These are phyloP conservation scores for Bungarus multicinctus DNA, from an alignment of 2,113 vertebrate species.

Conservation along the genomic window DNA sequence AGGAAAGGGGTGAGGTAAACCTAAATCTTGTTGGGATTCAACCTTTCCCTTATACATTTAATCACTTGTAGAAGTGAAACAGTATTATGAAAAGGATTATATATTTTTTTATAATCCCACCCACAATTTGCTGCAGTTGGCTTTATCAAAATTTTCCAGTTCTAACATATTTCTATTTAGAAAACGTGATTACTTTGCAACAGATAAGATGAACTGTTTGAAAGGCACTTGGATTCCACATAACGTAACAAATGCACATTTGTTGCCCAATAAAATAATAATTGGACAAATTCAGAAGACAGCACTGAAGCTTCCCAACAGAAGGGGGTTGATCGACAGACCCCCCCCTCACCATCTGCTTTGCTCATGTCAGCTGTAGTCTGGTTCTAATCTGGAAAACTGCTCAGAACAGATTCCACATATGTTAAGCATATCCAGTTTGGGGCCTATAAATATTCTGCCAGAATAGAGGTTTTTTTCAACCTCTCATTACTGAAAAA, in stretches of 20 bases:
- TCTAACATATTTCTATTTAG: neutral
- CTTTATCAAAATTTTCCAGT: neutral
- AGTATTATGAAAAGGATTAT: neutral
- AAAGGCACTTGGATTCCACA: neutral
- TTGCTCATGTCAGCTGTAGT: neutral
- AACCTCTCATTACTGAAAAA: neutral
- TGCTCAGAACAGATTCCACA: slow-evolving; percentile 9
- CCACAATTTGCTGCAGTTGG: neutral
- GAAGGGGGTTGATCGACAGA: neutral
- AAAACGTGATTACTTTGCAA: neutral
- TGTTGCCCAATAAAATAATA: neutral
- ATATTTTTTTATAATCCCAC: neutral
- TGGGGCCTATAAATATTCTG: neutral
- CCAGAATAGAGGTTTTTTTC: neutral
- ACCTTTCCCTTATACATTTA: neutral
- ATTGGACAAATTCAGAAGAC: neutral
- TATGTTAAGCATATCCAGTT: neutral
- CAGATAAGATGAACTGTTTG: neutral
- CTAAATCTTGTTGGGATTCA: neutral
- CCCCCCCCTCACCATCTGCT: neutral
- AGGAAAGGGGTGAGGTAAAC: neutral
- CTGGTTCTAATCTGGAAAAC: neutral
- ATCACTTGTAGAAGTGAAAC: neutral
- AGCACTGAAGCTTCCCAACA: neutral
- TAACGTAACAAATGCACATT: neutral